phyloP scores from a whole-genome alignment of 1,140 invertebrate species.

The Magallana ariakensis region DNA sequence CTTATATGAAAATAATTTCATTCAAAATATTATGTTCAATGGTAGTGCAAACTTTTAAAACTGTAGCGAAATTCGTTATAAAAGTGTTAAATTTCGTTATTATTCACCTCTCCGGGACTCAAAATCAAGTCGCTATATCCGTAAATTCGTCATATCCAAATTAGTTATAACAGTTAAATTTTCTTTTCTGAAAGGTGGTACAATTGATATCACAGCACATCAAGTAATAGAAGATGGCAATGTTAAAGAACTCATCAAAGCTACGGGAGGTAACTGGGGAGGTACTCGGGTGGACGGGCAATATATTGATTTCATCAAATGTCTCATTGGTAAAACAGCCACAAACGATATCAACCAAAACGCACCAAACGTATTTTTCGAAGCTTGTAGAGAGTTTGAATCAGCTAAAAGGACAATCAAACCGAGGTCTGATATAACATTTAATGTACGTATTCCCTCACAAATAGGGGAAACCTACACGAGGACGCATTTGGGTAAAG shows the following conservation, averaged over 20 bases:
- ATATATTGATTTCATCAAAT: slow-evolving; percentile 13
- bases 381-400: slow-evolving; percentile 35
- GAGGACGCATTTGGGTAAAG: neutral
- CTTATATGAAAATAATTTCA: too few relatives aligned
- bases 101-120: too few relatives aligned
- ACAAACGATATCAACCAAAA: neutral
- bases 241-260: slow-evolving; percentile 51
- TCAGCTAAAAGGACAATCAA: slow-evolving; percentile 14
- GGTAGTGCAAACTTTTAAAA: too few relatives aligned
- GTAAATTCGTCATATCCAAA: too few relatives aligned
- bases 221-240: slow-evolving; percentile 28
- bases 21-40: too few relatives aligned
- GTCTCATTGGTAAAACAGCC: neutral
- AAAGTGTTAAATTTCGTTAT: too few relatives aligned
- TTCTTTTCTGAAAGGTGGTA: slow-evolving; percentile 45
- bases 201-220: slow-evolving; percentile 46
- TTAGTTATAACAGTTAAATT: too few relatives aligned
- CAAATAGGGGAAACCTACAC: neutral
- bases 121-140: too few relatives aligned
- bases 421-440: neutral
- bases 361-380: neutral
- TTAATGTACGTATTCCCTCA: neutral
- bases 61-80: too few relatives aligned
- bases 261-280: slow-evolving; percentile 55
- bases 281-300: slow-evolving; percentile 50